Conservation (phyloP, 2,113 vertebrate genomes). For the Toxotes jaculatrix region DNA sequence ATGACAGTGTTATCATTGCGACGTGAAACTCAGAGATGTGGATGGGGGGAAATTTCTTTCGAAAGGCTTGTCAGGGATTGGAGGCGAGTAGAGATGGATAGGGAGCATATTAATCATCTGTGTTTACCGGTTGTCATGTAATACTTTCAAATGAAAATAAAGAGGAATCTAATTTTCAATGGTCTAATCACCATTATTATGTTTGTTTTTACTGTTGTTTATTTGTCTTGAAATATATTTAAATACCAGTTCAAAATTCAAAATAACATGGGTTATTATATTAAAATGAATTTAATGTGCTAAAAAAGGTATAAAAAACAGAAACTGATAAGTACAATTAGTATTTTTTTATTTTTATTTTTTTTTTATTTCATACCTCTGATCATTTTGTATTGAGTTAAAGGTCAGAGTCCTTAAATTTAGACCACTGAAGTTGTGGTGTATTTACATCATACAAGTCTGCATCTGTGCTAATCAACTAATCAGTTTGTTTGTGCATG, state of each 20-base stretch:
- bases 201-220: background rate
- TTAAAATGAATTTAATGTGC: background rate
- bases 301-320: background rate
- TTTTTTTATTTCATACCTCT: background rate
- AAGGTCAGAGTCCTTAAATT: slow-evolving; percentile 26
- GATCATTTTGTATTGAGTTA: slow-evolving; percentile 7
- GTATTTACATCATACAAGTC: slow-evolving; percentile 35
- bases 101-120: slow-evolving; percentile 46
- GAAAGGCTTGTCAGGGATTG: slow-evolving; percentile 63
- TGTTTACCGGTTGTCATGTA: slow-evolving; percentile 36
- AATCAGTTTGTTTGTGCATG: slow-evolving; percentile 35
- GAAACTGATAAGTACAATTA: background rate
- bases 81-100: slow-evolving; percentile 50
- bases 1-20: slow-evolving; percentile 78
- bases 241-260: background rate
- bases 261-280: background rate
- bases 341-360: too few species aligned
- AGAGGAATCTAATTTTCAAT: slow-evolving; percentile 6
- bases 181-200: background rate
- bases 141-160: slow-evolving; percentile 22
- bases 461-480: slow-evolving; percentile 39
- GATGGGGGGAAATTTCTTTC: slow-evolving; percentile 45
- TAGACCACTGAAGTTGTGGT: slow-evolving; percentile 19
- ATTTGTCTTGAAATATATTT: background rate
- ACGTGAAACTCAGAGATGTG: slow-evolving; percentile 58